phyloP scores from a whole-genome alignment of 2,113 vertebrate species.

The Hyperopisus bebe region DNA sequence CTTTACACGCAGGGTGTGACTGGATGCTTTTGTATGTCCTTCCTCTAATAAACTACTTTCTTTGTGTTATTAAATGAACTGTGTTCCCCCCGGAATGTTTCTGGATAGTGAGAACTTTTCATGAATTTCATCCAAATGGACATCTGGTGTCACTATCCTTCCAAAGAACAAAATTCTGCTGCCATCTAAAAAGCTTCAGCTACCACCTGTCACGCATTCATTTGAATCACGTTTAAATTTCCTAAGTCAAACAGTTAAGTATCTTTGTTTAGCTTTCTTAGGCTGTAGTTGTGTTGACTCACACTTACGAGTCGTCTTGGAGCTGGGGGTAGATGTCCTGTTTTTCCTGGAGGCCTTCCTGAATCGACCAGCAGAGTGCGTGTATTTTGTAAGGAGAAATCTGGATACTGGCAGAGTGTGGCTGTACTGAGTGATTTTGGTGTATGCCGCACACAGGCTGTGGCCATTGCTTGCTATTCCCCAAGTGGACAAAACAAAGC shows the following conservation, averaged over 20 bases:
- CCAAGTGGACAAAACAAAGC: conserved; percentile 1
- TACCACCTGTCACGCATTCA: conserved; percentile 44
- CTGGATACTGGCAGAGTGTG: background rate
- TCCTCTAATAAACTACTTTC: background rate
- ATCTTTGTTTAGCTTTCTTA: background rate
- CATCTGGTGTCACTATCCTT: conserved; percentile 42
- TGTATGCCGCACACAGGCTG: background rate
- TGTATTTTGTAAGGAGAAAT: background rate
- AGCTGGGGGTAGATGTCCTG: background rate
- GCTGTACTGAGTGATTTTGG: background rate
- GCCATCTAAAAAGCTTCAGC: conserved; percentile 27
- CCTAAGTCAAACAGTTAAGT: background rate
- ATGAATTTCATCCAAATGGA: conserved; percentile 36
- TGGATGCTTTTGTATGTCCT: background rate
- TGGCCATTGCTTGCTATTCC: background rate
- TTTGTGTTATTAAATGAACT: background rate
- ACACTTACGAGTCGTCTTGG: background rate
- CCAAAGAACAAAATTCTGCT: conserved; percentile 40
- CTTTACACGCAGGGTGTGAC: background rate
- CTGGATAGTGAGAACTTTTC: conserved; percentile 14
- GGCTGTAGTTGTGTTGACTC: background rate
- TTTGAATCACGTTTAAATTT: conserved; percentile 27
- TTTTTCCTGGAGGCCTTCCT: background rate
- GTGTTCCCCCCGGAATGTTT: background rate
- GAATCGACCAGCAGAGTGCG: background rate